Conservation (phyloP, 2,888 invertebrate genomes). For the Aleiodes testaceus region DNA sequence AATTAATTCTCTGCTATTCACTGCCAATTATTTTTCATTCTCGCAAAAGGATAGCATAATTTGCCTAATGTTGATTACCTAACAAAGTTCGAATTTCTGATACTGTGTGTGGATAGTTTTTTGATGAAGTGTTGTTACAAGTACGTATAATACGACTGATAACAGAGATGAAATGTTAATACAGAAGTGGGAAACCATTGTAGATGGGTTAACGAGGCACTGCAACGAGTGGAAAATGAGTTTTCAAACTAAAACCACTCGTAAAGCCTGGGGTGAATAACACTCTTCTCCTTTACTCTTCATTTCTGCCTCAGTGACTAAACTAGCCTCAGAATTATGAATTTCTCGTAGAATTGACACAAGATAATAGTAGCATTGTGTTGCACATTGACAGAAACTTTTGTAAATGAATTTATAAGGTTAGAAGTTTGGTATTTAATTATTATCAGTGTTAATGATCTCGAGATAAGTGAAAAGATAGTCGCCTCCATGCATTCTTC, state of each 20-base stretch:
- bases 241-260: slow-evolving; percentile 25
- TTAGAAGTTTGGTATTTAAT: background rate
- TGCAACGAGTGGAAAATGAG: slow-evolving; percentile 26
- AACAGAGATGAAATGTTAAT: slow-evolving; percentile 17
- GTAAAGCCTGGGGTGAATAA: slow-evolving; percentile 2
- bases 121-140: slow-evolving; percentile 1
- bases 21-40: background rate
- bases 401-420: slow-evolving; percentile 1
- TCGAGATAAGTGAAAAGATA: too few relatives aligned
- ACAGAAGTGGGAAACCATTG: slow-evolving; percentile 3
- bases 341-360: background rate
- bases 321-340: background rate
- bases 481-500: too few relatives aligned
- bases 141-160: slow-evolving; percentile 22
- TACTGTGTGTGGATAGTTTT: background rate
- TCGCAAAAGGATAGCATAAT: too few relatives aligned
- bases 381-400: slow-evolving; percentile 7
- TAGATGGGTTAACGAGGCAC: slow-evolving; percentile 20
- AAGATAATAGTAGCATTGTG: background rate
- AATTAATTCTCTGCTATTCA: background rate
- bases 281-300: slow-evolving; percentile 6
- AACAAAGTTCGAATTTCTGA: too few relatives aligned
- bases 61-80: too few relatives aligned
- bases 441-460: background rate
- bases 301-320: slow-evolving; percentile 11